Base-by-base conservation (phyloP, 2,797 vertebrate genomes). In the Nyctibius grandis region DNA sequence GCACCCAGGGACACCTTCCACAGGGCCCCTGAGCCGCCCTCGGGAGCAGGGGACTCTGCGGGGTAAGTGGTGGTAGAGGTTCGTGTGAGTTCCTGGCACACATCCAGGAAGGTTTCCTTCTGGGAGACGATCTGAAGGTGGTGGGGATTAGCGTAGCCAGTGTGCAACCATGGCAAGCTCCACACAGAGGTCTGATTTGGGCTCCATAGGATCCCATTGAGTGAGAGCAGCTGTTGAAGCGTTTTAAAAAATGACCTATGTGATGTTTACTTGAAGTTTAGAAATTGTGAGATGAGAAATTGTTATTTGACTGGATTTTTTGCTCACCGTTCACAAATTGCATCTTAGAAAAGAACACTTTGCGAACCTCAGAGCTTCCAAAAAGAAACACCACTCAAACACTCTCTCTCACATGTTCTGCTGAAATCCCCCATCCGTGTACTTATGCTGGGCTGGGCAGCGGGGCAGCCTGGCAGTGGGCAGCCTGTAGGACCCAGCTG, bases 1-100 rank as follows among this genome's bases (percentile, higher is more conserved):
- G 12, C 14, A 28, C 23, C 4, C 1, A 0, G 20, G 29, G 20
- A 11, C 7, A 8, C 22, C 19, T 51, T 47, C 56, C 2, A 2
- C 54, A 56, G 36, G 13, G 3, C 17, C 8, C 10, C 38, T 31
- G 26, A 28, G 29, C 59, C 16, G 48, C 22, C n/a, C 48, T 47
- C 2, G 4, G 48, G 31, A 56, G 6, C 57, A 61, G 34, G 20
- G 48, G 12, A 19, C 2, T 13, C 68, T 69, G 63, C 54, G 40
- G 53, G 28, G 48, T 12, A 33, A n/a, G 26, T 2, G 34, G 34
- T 33, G 53, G 42, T 6, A 13, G 61, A 48, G 28, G 7, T 36
- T 22, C 64, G 73, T 40, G 36, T 28, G 56, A 61, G 9, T 1
- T 77, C 53, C 87, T 40, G 20, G 11, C 5, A 4, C 12, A 2